A percentile compares a stretch with the other conserved stretches of the same genome.
Conservation (phyloP, 2,113 vertebrate species). For the Neodon shergylaensis region DNA sequence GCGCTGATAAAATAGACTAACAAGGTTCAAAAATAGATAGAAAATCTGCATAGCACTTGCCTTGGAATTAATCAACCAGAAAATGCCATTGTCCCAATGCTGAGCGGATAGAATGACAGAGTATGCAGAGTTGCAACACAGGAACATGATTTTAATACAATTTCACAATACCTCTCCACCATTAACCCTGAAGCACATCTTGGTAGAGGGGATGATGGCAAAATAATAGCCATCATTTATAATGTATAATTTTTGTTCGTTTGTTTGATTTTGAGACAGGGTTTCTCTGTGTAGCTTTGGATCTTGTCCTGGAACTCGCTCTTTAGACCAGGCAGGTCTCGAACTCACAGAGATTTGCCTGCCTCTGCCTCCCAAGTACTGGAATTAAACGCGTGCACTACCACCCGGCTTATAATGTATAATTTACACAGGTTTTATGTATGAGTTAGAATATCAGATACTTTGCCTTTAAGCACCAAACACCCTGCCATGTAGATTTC, state of each 20-base stretch:
- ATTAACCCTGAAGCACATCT: not conserved
- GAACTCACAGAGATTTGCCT: no score
- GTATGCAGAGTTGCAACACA: not conserved
- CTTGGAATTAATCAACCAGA: not conserved
- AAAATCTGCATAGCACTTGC: not conserved
- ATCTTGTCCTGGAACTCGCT: no score
- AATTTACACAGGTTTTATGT: not conserved
- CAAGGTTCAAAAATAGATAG: not conserved
- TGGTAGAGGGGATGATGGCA: not conserved
- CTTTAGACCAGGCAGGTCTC: no score
- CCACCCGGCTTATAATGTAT: not conserved
- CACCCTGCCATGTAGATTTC: not conserved
- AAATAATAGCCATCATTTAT: not conserved
- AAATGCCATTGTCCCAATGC: not conserved
- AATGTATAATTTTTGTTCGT: no score
- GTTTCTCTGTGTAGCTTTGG: no score
- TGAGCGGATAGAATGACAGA: not conserved
- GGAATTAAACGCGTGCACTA: no score
- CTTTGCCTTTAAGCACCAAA: not conserved
- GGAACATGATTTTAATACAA: conserved; percentile 25
- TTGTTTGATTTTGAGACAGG: no score
- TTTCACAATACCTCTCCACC: not conserved
- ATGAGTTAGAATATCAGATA: not conserved
- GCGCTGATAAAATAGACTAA: not conserved
- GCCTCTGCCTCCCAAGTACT: no score